Evolutionary conservation across 2,888 invertebrate genomes (phyloP).

Genomic region (Eilema caniola): DNA sequence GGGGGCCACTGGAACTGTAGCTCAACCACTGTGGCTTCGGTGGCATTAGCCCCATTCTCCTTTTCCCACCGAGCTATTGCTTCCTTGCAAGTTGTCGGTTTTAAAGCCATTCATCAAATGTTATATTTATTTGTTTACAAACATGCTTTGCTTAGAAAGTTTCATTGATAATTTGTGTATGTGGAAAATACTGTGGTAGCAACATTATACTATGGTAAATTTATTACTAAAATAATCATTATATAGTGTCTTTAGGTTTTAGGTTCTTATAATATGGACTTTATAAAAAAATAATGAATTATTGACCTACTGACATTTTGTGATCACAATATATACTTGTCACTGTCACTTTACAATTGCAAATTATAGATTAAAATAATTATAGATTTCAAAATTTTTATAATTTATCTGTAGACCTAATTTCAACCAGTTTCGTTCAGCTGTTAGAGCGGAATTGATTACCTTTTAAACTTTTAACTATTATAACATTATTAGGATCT

Average conservation of each 20-base stretch:
- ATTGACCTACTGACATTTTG: no score
- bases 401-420: no score
- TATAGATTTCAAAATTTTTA: no score
- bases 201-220: not conserved
- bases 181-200: not conserved
- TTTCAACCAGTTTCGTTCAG: no score
- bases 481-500: no score
- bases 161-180: not conserved
- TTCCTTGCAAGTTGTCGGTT: constrained; percentile 76
- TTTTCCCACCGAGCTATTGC: constrained; percentile 96
- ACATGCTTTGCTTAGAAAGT: constrained; percentile 1
- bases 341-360: no score
- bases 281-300: not conserved
- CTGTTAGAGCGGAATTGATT: no score
- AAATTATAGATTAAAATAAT: no score
- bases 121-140: not conserved
- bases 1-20: constrained; percentile 97
- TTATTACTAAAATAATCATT: not conserved
- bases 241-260: not conserved
- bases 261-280: not conserved
- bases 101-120: constrained; percentile 27
- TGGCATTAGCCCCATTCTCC: constrained; percentile 87
- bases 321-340: no score
- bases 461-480: no score
- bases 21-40: constrained; percentile 91